Percentiles rank a stretch among this genome's conserved stretches.
Evolutionary conservation across 2,113 vertebrate genomes (phyloP).

Genomic region (Neogale vison): DNA sequence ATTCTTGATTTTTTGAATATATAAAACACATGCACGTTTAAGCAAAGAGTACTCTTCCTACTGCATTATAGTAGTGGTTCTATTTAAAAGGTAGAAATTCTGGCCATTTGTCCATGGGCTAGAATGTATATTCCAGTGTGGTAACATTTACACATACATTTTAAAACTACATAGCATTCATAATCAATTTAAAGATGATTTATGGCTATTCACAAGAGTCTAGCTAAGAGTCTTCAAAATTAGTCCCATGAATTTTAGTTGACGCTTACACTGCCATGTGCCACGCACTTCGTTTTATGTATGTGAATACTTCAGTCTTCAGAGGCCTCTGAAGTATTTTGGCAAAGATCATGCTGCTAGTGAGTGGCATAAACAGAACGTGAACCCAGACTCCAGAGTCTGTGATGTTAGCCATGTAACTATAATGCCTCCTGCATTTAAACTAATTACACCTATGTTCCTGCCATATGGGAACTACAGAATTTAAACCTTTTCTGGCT

Average conservation of each 20-base stretch:
- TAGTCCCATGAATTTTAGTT: neutral
- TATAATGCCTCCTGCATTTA: neutral
- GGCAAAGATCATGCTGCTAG: neutral
- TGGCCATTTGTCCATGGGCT: neutral
- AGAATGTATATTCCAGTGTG: neutral
- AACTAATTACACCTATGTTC: neutral
- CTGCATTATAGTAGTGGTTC: neutral
- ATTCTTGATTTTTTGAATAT: neutral
- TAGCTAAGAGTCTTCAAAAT: neutral
- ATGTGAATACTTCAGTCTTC: neutral
- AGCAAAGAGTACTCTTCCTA: neutral
- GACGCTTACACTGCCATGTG: neutral
- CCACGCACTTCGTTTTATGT: neutral
- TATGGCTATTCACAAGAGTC: neutral
- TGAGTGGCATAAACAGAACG: neutral
- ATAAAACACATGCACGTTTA: neutral
- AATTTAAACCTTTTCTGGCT: neutral
- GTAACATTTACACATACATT: neutral
- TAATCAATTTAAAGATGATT: neutral
- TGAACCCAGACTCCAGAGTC: neutral
- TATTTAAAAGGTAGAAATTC: neutral
- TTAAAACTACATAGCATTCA: neutral
- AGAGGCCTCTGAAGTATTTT: neutral
- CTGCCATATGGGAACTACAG: neutral
- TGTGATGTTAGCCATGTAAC: neutral